These are phyloP conservation scores for Steinernema feltiae DNA, from an alignment of 1,140 invertebrate species.

Conservation along the genomic window DNA sequence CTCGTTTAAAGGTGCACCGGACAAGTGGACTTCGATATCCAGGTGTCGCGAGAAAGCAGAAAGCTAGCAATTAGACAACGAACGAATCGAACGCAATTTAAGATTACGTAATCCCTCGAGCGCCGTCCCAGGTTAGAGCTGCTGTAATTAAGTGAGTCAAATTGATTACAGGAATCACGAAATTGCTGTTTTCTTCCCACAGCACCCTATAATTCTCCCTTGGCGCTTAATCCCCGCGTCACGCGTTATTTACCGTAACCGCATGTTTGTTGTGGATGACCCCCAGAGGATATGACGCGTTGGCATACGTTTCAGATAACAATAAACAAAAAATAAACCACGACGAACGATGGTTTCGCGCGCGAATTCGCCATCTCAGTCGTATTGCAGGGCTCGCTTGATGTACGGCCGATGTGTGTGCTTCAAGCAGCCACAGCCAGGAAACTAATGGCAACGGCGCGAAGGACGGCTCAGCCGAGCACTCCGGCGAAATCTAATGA, in stretches of 20 bases:
- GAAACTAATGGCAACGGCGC: constrained; percentile 12
- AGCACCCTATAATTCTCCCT: no score
- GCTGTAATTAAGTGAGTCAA: background rate
- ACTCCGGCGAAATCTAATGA: background rate
- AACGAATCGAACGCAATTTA: no score
- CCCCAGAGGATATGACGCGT: no score
- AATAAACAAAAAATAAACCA: background rate
- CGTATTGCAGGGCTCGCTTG: background rate
- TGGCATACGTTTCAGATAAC: no score
- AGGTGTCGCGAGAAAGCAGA: background rate
- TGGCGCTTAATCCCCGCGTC: no score
- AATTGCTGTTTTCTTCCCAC: no score
- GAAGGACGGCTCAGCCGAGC: background rate
- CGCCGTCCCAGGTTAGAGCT: background rate
- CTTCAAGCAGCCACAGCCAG: background rate
- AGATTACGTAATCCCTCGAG: background rate
- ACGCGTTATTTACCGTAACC: no score
- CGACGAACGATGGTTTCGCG: no score
- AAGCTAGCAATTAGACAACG: background rate
- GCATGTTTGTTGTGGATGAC: no score
- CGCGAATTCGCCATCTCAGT: background rate
- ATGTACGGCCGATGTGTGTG: background rate
- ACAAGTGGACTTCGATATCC: background rate
- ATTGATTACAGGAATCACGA: background rate
- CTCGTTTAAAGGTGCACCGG: no score